Conservation (phyloP, 2,113 vertebrate species). For the Numenius arquata region DNA sequence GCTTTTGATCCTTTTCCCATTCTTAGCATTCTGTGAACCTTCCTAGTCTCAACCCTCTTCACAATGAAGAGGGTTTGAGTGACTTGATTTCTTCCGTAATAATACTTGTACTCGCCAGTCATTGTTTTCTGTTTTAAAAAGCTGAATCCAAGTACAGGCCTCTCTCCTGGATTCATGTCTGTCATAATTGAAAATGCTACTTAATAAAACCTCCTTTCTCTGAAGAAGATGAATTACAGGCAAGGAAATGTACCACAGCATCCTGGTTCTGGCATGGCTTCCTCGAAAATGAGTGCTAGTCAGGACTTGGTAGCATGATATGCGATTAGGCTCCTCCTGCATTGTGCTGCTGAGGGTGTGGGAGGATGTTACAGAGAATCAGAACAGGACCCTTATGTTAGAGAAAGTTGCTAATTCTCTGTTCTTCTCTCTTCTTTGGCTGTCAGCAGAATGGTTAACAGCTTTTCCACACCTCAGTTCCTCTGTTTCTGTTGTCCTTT, state of each 20-base stretch:
- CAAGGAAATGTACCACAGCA: background rate
- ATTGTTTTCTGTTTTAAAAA: background rate
- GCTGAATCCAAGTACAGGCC: background rate
- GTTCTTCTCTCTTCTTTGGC: background rate
- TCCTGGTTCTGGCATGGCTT: background rate
- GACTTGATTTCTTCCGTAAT: background rate
- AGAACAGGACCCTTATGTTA: background rate
- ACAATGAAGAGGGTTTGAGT: background rate
- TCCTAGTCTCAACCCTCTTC: background rate
- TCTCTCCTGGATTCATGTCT: background rate
- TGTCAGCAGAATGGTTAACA: background rate
- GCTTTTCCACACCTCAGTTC: background rate
- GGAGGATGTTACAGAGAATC: background rate
- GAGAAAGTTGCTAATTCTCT: background rate
- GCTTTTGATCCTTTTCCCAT: conserved; percentile 26
- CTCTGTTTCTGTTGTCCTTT: background rate
- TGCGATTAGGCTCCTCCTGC: background rate
- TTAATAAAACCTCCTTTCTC: conserved; percentile 42
- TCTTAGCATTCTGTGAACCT: conserved; percentile 1
- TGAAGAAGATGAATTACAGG: conserved; percentile 4
- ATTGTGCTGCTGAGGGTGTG: background rate
- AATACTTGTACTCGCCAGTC: background rate
- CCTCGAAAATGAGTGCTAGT: background rate
- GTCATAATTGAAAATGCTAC: background rate
- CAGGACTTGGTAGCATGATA: background rate